Evolutionary conservation across 2,113 vertebrate genomes (phyloP).

Genomic region (Rhabdomys dilectus): DNA sequence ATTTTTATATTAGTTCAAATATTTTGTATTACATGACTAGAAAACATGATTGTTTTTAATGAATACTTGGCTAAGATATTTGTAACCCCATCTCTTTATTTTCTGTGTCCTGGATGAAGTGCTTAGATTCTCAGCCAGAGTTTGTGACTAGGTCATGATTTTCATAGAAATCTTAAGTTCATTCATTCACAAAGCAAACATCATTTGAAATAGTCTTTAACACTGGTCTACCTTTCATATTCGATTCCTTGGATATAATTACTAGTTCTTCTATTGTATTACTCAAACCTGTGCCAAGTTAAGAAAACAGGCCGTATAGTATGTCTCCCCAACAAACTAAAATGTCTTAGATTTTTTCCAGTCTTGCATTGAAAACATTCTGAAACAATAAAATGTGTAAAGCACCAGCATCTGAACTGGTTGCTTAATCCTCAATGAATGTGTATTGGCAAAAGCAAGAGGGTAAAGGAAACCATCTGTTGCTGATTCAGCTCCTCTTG

Average conservation of each 20-base stretch:
- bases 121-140: background rate
- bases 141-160: conserved; percentile 13
- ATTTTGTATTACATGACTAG: background rate
- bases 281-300: background rate
- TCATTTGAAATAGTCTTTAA: background rate
- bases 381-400: background rate
- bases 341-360: background rate
- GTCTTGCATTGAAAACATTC: background rate
- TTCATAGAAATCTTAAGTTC: background rate
- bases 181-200: background rate
- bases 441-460: conserved; percentile 46
- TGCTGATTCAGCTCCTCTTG: conserved; percentile 51
- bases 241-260: background rate
- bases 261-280: background rate
- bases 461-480: conserved; percentile 69
- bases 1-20: background rate
- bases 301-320: background rate
- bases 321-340: background rate
- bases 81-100: conserved; percentile 13
- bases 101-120: conserved; percentile 11
- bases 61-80: background rate
- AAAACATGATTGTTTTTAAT: conserved; percentile 18
- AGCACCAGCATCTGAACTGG: background rate
- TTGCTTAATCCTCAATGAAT: background rate
- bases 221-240: background rate